Evolutionary conservation across 2,888 invertebrate genomes (phyloP), one percentile per base, ranked within the genome.

Genomic region (Erynnis tages): DNA sequence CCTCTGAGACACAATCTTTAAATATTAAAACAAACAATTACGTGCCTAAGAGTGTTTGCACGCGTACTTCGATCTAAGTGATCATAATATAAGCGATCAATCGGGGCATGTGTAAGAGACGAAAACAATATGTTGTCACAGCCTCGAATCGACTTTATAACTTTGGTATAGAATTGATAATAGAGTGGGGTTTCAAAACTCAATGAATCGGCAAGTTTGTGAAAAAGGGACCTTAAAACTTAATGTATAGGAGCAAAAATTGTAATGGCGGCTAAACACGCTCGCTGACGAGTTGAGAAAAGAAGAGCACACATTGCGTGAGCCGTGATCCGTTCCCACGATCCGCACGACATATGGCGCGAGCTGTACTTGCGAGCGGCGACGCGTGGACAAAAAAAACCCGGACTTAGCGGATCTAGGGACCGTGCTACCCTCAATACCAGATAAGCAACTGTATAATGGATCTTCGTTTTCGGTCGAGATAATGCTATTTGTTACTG

Each of bases 271-370:
- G 35, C 2, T 13, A 13, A 13, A 56, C 41, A 53, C 58, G 60
- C 60, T 66, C 68, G 77, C 69, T 69, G 76, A 77, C 77, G n/a
- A 81, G 80, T 81, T 77, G 76, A 83, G 73, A 58, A 64, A 60
- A 74, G 70, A 72, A 64, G 69, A 73, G 77, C 77, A 75, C 79
- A 82, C 81, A 83, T 87, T 87, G 84, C 82, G 82, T 77, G 75
- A 73, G 69, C 67, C 66, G 63, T 71, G 79, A 78, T 78, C 74
- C 80, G 78, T 88, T 89, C 88, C 86, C 88, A 89, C 88, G 88
- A 73, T 82, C 76, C 78, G 77, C 76, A 82, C 83, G 87, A 80
- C 88, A 89, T 85, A 86, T 89, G 88, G 85, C 87, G 79, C 85
- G 83, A 76, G 86, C 79, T 71, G 76, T 80, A 75, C 76, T 76